Conservation (phyloP, 2,888 invertebrate genomes). For the Byasa hedistus region DNA sequence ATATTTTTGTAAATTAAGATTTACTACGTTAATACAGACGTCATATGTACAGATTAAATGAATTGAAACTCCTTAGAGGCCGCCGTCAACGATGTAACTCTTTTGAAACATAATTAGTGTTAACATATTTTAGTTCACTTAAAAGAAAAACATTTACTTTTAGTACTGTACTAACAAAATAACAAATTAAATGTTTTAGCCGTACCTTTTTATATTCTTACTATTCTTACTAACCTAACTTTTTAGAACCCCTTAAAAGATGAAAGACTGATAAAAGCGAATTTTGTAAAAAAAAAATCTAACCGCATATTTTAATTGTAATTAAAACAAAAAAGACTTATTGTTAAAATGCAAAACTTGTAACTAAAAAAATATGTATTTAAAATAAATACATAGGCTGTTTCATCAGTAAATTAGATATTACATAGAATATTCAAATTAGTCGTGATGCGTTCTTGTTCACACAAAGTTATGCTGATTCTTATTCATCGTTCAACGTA, state of each 20-base stretch:
- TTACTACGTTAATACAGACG: constrained; percentile 1
- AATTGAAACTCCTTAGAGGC: constrained; percentile 18
- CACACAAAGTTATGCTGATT: constrained; percentile 6
- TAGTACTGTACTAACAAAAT: neutral
- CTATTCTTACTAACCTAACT: constrained; percentile 32
- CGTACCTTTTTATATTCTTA: neutral
- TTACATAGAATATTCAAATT: constrained; percentile 13
- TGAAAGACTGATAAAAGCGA: constrained; percentile 76
- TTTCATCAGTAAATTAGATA: constrained; percentile 14
- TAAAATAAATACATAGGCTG: constrained; percentile 2
- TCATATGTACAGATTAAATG: neutral
- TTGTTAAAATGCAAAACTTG: constrained; percentile 38
- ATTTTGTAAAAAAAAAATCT: constrained; percentile 55
- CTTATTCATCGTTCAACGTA: constrained; percentile 25
- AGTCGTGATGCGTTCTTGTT: constrained; percentile 14
- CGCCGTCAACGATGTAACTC: constrained; percentile 13
- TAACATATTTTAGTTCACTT: neutral
- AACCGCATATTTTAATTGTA: constrained; percentile 43
- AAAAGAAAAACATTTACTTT: neutral
- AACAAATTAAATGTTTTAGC: neutral
- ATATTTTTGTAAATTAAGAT: constrained; percentile 26
- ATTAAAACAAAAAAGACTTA: constrained; percentile 44
- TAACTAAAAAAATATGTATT: constrained; percentile 9
- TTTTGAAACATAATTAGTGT: neutral
- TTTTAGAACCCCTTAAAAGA: constrained; percentile 41